These are phyloP conservation scores for Petrocephalus sullivani DNA, from an alignment of 2,797 vertebrate species.

Conservation along the genomic window DNA sequence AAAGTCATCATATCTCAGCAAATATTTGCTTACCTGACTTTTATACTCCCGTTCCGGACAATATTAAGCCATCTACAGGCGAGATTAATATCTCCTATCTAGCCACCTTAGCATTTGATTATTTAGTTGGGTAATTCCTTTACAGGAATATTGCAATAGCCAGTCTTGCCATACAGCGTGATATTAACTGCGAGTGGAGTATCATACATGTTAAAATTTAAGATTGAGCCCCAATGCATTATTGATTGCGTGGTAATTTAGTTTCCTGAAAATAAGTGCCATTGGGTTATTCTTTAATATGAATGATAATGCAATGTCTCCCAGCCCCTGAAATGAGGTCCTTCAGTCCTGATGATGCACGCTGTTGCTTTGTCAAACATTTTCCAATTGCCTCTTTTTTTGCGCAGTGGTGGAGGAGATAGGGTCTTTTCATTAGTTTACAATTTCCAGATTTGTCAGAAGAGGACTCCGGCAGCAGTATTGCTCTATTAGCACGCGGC, in stretches of 20 bases:
- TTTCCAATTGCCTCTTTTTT: constrained; percentile 83
- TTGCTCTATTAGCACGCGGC: constrained; percentile 76
- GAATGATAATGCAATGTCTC: constrained; percentile 85
- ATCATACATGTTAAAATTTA: constrained; percentile 86
- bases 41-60: constrained; percentile 79
- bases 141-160: constrained; percentile 77
- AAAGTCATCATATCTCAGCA: constrained; percentile 84
- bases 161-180: constrained; percentile 73
- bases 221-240: constrained; percentile 89
- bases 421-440: constrained; percentile 79
- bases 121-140: constrained; percentile 87
- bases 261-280: constrained; percentile 88
- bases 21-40: constrained; percentile 91
- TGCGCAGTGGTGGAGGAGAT: constrained; percentile 52
- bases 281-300: constrained; percentile 95
- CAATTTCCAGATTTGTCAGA: constrained; percentile 78
- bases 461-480: constrained; percentile 75
- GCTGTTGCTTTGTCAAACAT: constrained; percentile 83
- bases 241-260: constrained; percentile 94
- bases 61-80: constrained; percentile 85
- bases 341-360: constrained; percentile 72
- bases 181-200: constrained; percentile 88
- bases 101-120: constrained; percentile 88
- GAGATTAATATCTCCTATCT: constrained; percentile 90
- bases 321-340: constrained; percentile 75